phyloP scores from a whole-genome alignment of 2,888 invertebrate species.

The Noctuana brunneofusca region DNA sequence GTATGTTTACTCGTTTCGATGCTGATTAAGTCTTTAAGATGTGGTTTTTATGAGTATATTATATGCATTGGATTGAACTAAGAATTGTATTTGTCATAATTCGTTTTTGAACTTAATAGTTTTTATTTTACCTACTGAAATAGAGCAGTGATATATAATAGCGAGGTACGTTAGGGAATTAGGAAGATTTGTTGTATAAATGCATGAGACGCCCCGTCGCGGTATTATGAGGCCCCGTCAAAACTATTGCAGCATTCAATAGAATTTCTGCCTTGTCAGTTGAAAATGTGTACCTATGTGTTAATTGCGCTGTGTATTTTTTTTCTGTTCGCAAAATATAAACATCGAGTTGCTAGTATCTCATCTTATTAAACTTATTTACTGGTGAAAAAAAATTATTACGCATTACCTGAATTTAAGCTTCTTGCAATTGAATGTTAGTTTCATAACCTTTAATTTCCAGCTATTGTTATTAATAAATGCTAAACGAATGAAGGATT shows the following conservation, averaged over 20 bases:
- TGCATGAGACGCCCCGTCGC: constrained; percentile 59
- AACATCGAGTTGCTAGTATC: too few species aligned
- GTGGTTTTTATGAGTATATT: background rate
- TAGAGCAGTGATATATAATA: background rate
- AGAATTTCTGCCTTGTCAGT: background rate
- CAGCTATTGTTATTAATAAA: too few species aligned
- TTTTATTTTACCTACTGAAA: background rate
- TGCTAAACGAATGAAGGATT: too few species aligned
- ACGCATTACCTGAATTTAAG: too few species aligned
- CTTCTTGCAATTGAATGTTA: too few species aligned
- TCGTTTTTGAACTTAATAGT: too few species aligned
- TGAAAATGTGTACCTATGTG: background rate
- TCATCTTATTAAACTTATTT: too few species aligned
- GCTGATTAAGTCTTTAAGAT: background rate
- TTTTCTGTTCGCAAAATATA: too few species aligned
- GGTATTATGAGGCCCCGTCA: constrained; percentile 38
- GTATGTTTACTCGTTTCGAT: background rate
- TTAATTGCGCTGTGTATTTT: background rate
- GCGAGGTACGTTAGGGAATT: background rate
- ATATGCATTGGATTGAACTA: too few species aligned
- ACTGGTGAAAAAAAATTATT: too few species aligned
- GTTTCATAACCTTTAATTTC: too few species aligned
- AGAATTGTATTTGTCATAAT: too few species aligned
- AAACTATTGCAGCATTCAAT: constrained; percentile 2
- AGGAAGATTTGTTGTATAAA: background rate